Evolutionary conservation across 2,888 invertebrate genomes (phyloP).

Genomic region (Stenchaetothrips biformis): DNA sequence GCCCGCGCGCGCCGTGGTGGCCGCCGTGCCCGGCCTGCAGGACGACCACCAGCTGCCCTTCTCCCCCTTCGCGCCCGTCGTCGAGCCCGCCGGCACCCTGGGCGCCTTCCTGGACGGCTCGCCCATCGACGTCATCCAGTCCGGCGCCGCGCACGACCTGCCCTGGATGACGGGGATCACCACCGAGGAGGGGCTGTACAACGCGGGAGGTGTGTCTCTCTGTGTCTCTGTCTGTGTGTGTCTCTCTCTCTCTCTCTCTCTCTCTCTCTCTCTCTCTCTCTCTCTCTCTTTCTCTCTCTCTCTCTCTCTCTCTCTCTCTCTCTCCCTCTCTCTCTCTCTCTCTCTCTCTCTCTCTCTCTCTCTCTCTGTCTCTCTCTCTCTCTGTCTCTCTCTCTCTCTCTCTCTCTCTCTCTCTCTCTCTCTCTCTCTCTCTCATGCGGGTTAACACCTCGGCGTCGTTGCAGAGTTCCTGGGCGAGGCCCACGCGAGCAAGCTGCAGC

Average conservation of each 20-base stretch:
- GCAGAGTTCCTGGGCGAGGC: constrained; percentile 36
- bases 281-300: not conserved
- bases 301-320: constrained; percentile 1
- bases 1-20: constrained; percentile 57
- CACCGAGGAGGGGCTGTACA: constrained; percentile 68
- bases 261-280: constrained; percentile 2
- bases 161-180: constrained; percentile 65
- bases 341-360: constrained; percentile 3
- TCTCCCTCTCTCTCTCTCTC: not conserved
- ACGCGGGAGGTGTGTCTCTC: constrained; percentile 56
- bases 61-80: constrained; percentile 67
- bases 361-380: not conserved
- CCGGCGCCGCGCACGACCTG: constrained; percentile 57
- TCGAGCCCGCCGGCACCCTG: constrained; percentile 53
- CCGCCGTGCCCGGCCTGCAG: constrained; percentile 45
- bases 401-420: constrained; percentile 1
- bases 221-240: not conserved
- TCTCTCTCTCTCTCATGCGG: constrained; percentile 5
- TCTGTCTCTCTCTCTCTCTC: not conserved
- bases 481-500: constrained; percentile 33
- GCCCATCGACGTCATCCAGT: constrained; percentile 58
- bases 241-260: constrained; percentile 1
- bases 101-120: constrained; percentile 62
- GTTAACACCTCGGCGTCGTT: too few species aligned
- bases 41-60: constrained; percentile 57